Percentiles rank a stretch among this genome's conserved stretches.
Conservation (phyloP, 2,113 vertebrate genomes). For the Neodon shergylaensis region DNA sequence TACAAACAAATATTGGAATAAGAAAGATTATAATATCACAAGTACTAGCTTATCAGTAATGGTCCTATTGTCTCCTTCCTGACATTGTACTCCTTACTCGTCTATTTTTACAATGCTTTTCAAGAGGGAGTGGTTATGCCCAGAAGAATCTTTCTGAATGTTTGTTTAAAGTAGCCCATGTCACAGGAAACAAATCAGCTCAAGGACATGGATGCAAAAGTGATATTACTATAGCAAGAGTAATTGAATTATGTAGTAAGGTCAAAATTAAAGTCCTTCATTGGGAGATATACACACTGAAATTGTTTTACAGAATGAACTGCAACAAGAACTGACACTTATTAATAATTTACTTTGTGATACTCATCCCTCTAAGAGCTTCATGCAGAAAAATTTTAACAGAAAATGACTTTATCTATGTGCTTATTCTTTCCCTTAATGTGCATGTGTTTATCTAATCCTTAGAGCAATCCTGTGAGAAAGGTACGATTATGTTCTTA, state of each 20-base stretch:
- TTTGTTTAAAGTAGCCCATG: constrained; percentile 37
- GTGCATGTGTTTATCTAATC: background rate
- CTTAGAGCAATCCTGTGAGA: no score
- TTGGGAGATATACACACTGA: background rate
- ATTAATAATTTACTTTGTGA: background rate
- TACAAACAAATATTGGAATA: constrained; percentile 14
- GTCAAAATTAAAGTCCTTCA: background rate
- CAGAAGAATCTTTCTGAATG: constrained; percentile 33
- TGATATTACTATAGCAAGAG: background rate
- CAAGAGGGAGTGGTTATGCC: background rate
- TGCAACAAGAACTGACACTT: constrained; percentile 24
- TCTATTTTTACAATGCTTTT: background rate
- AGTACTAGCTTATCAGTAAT: constrained; percentile 33
- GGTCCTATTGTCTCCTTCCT: background rate
- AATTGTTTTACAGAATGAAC: background rate
- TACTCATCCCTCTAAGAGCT: background rate
- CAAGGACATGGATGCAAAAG: constrained; percentile 14
- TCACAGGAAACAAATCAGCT: constrained; percentile 41
- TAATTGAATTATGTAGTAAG: constrained; percentile 4
- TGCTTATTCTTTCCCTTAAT: background rate
- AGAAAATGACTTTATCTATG: background rate
- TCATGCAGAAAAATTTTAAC: constrained; percentile 5
- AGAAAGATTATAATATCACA: constrained; percentile 16
- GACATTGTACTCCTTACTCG: constrained; percentile 3
- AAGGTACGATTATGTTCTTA: background rate